Conservation (phyloP, 1,140 invertebrate genomes). For the Conus ventricosus region DNA sequence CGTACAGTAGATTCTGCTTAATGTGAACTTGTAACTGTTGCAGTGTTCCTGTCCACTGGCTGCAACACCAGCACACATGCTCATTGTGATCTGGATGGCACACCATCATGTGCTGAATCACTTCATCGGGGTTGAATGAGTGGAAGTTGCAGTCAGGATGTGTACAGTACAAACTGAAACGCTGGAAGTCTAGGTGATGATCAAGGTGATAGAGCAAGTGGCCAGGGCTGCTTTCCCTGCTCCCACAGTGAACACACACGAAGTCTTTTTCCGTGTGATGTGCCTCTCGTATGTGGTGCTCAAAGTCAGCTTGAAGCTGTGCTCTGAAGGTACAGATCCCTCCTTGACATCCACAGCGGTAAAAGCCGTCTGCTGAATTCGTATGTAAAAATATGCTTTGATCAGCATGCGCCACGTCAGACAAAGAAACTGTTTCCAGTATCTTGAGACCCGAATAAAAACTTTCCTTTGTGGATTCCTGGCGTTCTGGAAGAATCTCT, state of each 20-base stretch:
- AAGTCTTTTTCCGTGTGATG: not conserved
- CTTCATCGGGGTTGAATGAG: not conserved
- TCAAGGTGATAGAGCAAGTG: slow-evolving; percentile 2
- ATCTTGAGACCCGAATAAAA: not conserved
- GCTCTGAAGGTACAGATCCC: not conserved
- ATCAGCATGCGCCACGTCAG: not conserved
- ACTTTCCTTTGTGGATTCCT: not conserved
- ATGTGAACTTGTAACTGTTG: not conserved
- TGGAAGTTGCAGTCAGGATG: slow-evolving; percentile 3
- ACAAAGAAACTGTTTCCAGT: not conserved
- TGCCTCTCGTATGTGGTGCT: not conserved
- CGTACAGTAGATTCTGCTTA: not conserved
- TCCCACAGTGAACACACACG: not conserved
- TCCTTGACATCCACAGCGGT: slow-evolving; percentile 3
- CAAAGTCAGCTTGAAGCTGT: not conserved
- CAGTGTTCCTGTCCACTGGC: not conserved
- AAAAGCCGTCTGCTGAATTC: not conserved
- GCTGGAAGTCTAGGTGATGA: slow-evolving; percentile 14
- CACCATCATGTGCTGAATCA: not conserved
- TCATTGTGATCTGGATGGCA: not conserved
- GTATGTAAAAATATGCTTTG: not conserved
- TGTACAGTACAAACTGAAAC: slow-evolving; percentile 12
- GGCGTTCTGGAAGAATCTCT: too few species aligned
- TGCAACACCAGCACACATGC: not conserved
- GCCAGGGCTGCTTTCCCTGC: not conserved